Conservation (phyloP, 30 jellyfish, hydroid and myxozoan genomes). For the Aurelia aurita complex sp. Pacific region DNA sequence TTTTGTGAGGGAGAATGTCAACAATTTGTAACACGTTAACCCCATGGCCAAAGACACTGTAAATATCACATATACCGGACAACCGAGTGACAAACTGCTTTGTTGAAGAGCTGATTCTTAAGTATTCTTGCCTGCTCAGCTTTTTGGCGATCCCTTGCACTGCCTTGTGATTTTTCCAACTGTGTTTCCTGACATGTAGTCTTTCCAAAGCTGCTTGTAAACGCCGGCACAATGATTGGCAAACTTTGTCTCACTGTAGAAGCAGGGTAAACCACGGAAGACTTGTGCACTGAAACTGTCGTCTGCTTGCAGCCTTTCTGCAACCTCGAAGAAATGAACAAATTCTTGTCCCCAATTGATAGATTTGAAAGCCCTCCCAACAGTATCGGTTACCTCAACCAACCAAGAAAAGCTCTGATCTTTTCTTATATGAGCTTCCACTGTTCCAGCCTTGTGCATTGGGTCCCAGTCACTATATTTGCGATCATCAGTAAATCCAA, state of each 20-base stretch:
- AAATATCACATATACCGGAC: slow-evolving; percentile 17
- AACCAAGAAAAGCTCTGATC: not conserved
- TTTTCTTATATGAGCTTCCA: not conserved
- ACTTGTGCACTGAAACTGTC: not conserved
- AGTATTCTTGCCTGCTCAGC: slow-evolving; percentile 6
- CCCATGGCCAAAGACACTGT: slow-evolving; percentile 20
- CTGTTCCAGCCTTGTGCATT: not conserved
- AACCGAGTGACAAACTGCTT: not conserved
- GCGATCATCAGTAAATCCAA: not conserved
- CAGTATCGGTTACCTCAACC: not conserved
- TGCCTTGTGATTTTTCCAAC: not conserved
- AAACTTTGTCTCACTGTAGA: not conserved
- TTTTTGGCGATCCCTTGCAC: not conserved
- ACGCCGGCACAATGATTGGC: not conserved
- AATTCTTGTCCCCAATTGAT: not conserved
- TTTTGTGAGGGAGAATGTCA: slow-evolving; percentile 11
- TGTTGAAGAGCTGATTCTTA: not conserved
- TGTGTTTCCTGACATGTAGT: slow-evolving; percentile 9
- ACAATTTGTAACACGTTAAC: slow-evolving; percentile 15
- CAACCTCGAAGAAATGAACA: not conserved
- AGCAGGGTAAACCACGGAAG: not conserved
- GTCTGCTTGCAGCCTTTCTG: not conserved
- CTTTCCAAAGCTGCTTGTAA: not conserved
- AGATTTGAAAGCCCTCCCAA: not conserved
- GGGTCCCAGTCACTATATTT: not conserved